Evolutionary conservation across 2,113 vertebrate species (phyloP), one percentile per base, ranked within the genome.

Genomic region (Mus spicilegus): DNA sequence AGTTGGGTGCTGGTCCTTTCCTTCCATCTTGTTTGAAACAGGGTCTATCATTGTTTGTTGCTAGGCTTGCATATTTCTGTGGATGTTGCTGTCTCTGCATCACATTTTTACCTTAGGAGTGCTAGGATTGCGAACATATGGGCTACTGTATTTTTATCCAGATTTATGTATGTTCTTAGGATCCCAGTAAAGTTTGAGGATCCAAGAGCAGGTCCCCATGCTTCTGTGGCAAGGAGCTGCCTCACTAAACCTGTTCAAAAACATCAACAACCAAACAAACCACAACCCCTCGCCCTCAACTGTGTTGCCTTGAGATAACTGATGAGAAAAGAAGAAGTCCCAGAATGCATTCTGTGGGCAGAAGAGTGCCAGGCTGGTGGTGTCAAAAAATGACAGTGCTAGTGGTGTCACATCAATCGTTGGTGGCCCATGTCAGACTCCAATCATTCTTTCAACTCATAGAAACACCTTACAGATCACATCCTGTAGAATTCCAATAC

Each of bases 401-500:
- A 42, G 16, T 28, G 16, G 0, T 17, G 7, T 39, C 16, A 8
- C 5, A 22, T 12, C 46, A 56, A 33, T 56, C 14, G 11, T 54
- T 75, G 19, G 56, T 85, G 61, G 65, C 36, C 77, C 42, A 87
- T 76, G 9, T 80, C 39, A 58, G 85, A 81, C 9, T 81, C 54
- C 49, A 89, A 26, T 72, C 70, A 95, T n/a, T 70, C 51, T 65
- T 84, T 75, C 86, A 90, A 87, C 49, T 30, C 19, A 3, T 77
- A 19, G n/a, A 81, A 92, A 61, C 3, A 73, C 86, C 65, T 51
- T 85, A 42, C 28, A 93, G 92, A 85, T 95, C 75, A 73, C 75
- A 80, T 76, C 56, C 14, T 93, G 63, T 90, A 61, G 36, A 75
- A 76, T 93, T 8, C 67, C 88, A 95, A 81, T 86, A 63, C 78